phyloP scores from a whole-genome alignment of 1,140 invertebrate species.

The Mylabris phalerata region DNA sequence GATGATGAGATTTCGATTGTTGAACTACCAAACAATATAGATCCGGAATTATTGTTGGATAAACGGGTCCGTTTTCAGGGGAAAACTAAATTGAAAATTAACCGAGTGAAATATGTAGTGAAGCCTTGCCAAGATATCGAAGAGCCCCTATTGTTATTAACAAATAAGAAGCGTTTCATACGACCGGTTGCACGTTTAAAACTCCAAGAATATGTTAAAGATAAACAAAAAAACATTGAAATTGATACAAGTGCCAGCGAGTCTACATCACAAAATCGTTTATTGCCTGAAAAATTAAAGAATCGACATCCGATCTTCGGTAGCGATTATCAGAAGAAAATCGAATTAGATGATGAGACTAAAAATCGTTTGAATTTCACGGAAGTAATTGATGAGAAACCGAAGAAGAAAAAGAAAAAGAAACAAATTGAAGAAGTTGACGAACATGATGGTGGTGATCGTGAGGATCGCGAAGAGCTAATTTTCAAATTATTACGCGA shows the following conservation, averaged over 20 bases:
- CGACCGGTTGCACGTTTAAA: background rate
- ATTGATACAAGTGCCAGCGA: too few species aligned
- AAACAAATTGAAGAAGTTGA: background rate
- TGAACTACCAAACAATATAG: constrained; percentile 18
- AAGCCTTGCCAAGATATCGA: constrained; percentile 9
- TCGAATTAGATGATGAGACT: constrained; percentile 16
- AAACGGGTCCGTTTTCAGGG: constrained; percentile 8
- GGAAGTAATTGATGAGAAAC: background rate
- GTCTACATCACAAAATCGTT: too few species aligned
- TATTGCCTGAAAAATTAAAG: constrained; percentile 12
- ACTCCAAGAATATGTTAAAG: constrained; percentile 14
- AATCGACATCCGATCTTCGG: constrained; percentile 25
- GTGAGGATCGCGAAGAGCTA: background rate
- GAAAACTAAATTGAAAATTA: constrained; percentile 10
- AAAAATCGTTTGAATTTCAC: constrained; percentile 18
- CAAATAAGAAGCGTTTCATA: constrained; percentile 5
- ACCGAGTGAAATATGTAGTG: constrained; percentile 19
- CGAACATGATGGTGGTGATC: too few species aligned
- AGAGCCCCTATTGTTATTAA: constrained; percentile 12
- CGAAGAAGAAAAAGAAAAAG: background rate
- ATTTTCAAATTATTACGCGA: background rate
- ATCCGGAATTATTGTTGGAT: constrained; percentile 14
- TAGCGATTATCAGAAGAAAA: constrained; percentile 17
- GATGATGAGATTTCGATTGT: constrained; percentile 10
- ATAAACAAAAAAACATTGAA: background rate